phyloP scores from a whole-genome alignment of 2,113 vertebrate genomes.

The Edolisoma coerulescens region DNA sequence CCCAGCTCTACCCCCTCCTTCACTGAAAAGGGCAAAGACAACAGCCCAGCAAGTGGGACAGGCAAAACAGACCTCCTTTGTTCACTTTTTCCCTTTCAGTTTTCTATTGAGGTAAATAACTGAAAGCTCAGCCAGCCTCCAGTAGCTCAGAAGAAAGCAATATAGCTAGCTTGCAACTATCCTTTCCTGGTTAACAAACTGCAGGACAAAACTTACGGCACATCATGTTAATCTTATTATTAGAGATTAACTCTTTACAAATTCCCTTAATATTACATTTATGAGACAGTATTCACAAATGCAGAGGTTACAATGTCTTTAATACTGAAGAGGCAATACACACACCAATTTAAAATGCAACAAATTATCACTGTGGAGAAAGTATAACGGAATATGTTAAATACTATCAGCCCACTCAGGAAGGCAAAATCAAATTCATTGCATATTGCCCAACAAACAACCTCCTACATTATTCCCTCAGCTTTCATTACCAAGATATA shows the following conservation, averaged over 20 bases:
- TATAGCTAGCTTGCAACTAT: slow-evolving; percentile 49
- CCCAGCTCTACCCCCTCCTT: slow-evolving; percentile 79
- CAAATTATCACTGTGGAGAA: slow-evolving; percentile 48
- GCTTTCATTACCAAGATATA: slow-evolving; percentile 32
- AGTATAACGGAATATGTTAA: slow-evolving; percentile 77
- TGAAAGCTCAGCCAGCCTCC: slow-evolving; percentile 74
- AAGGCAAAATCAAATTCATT: slow-evolving; percentile 83
- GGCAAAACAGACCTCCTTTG: slow-evolving; percentile 94
- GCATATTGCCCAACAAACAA: slow-evolving; percentile 68
- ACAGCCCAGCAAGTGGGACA: slow-evolving; percentile 88
- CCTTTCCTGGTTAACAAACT: slow-evolving; percentile 59
- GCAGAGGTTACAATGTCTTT: not conserved
- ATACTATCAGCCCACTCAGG: slow-evolving; percentile 83
- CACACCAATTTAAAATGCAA: slow-evolving; percentile 49
- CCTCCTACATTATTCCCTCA: slow-evolving; percentile 86
- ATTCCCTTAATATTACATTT: not conserved
- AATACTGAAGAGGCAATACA: not conserved
- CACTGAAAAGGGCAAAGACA: slow-evolving; percentile 88
- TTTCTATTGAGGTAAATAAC: slow-evolving; percentile 86
- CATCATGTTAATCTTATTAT: slow-evolving; percentile 47
- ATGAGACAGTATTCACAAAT: not conserved
- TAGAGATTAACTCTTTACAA: not conserved
- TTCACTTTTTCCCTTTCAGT: slow-evolving; percentile 82
- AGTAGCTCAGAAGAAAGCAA: slow-evolving; percentile 66
- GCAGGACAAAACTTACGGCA: slow-evolving; percentile 29